These are phyloP conservation scores for Lepilemur ruficaudatus DNA, from an alignment of 2,797 vertebrate genomes.

Conservation along the genomic window DNA sequence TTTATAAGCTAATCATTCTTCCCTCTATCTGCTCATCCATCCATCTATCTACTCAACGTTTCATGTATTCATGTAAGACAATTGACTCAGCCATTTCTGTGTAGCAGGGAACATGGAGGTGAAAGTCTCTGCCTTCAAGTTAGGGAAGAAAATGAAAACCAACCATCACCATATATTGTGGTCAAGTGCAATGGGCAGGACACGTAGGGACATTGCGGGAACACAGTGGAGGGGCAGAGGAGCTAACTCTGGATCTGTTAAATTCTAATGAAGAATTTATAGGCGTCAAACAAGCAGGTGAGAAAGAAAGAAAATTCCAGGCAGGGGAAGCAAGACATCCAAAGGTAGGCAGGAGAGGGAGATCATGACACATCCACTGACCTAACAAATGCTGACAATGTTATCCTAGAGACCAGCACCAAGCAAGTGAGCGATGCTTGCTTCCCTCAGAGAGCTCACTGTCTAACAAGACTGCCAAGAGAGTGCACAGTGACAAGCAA, in stretches of 20 bases:
- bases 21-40: not conserved
- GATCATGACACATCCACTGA: not conserved
- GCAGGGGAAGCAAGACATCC: not conserved
- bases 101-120: not conserved
- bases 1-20: not conserved
- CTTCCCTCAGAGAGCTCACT: not conserved
- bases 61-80: conserved; percentile 11
- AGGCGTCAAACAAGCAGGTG: not conserved
- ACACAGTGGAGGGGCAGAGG: not conserved
- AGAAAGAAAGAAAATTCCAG: not conserved
- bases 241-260: not conserved
- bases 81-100: not conserved
- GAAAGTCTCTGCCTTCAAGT: not conserved
- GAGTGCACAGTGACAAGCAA: not conserved
- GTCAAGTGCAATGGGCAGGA: not conserved
- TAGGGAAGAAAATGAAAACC: not conserved
- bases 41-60: not conserved
- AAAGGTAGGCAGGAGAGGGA: not conserved
- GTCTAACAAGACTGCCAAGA: not conserved
- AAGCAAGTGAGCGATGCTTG: not conserved
- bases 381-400: not conserved
- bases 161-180: not conserved
- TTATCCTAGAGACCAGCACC: not conserved
- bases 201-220: not conserved
- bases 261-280: not conserved